These are phyloP conservation scores for Heteromormyrus szaboi DNA, from an alignment of 2,797 vertebrate genomes.

Conservation along the genomic window DNA sequence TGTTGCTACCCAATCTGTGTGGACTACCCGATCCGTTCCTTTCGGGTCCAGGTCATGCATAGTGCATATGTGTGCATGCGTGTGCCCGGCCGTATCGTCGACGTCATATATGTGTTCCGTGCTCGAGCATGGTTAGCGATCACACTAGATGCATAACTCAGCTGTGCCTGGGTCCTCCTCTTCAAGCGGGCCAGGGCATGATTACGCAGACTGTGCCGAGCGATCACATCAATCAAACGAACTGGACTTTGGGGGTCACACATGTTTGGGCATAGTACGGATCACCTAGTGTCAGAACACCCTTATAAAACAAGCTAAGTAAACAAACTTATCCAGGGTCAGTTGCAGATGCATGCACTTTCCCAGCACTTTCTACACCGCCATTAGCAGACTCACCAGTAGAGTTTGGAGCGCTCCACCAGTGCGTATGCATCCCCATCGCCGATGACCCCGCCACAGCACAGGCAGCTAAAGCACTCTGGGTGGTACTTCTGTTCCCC, in stretches of 20 bases:
- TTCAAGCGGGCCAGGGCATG: background rate
- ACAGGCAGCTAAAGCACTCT: slow-evolving; percentile 86
- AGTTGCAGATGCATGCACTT: background rate
- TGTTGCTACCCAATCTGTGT: no score
- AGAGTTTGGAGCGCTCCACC: slow-evolving; percentile 83
- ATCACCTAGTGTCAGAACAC: background rate
- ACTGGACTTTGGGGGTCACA: background rate
- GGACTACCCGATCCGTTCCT: no score
- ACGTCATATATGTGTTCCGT: background rate
- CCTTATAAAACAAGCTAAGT: background rate
- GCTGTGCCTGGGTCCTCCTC: background rate
- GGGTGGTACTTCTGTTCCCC: slow-evolving; percentile 94
- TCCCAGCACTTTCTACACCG: background rate
- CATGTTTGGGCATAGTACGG: background rate
- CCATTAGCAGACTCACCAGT: slow-evolving; percentile 61
- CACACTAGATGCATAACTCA: background rate
- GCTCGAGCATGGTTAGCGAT: background rate
- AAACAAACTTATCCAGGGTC: background rate
- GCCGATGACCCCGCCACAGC: slow-evolving; percentile 79
- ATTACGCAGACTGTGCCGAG: background rate
- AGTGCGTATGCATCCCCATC: slow-evolving; percentile 86
- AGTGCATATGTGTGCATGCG: background rate
- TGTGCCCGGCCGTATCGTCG: background rate
- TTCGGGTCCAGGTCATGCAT: no score
- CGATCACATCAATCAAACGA: background rate